Conservation (phyloP, 2,113 vertebrate genomes). For the Gnathonemus echidnorhynchus region DNA sequence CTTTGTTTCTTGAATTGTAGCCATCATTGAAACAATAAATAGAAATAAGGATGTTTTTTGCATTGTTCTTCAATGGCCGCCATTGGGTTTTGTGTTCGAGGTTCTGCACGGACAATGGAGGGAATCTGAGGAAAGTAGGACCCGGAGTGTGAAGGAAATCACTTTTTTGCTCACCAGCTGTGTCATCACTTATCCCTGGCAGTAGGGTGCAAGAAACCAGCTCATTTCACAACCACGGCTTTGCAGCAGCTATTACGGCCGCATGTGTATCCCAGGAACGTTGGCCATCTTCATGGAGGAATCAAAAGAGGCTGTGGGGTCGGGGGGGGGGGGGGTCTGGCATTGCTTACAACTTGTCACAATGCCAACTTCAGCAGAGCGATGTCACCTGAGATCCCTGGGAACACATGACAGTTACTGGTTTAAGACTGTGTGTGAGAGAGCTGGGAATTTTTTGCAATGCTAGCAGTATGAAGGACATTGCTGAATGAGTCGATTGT, state of each 20-base stretch:
- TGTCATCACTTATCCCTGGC: neutral
- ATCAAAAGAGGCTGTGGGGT: neutral
- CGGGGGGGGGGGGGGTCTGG: neutral
- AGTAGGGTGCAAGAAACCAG: neutral
- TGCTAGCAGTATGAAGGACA: neutral
- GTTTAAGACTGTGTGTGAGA: neutral
- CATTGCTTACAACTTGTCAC: neutral
- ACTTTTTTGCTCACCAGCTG: neutral
- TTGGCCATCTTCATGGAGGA: neutral
- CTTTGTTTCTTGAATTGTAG: conserved; percentile 51
- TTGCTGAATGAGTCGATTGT: conserved; percentile 5
- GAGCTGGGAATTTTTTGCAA: neutral
- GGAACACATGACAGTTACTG: neutral
- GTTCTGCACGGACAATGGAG: neutral
- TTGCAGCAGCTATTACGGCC: neutral
- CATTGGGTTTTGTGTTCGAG: neutral
- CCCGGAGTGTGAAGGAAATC: neutral
- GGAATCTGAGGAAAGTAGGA: neutral
- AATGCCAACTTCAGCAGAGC: neutral
- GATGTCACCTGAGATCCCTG: neutral
- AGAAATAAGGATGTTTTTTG: conserved; percentile 35
- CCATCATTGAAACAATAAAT: conserved; percentile 62
- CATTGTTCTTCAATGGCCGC: neutral
- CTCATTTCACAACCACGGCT: neutral
- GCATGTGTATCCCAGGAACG: neutral